A percentile compares a stretch with the other conserved stretches of the same genome.
Conservation (phyloP, 2,113 vertebrate species). For the Coregonus clupeaformis region DNA sequence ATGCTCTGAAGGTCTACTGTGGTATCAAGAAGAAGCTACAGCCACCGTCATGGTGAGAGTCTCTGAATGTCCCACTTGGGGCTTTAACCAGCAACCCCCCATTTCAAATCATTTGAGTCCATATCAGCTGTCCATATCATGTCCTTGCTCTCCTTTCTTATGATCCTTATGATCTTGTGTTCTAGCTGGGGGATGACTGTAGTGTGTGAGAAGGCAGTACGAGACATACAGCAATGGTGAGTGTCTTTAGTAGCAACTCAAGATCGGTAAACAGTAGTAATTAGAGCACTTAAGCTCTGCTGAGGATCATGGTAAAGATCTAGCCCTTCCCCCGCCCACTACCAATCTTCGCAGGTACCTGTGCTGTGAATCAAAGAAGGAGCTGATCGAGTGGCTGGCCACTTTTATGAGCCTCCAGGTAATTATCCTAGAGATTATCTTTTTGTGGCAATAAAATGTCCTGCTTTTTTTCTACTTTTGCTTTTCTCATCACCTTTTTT, state of each 20-base stretch:
- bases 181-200: conserved; percentile 79
- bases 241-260: conserved; percentile 18
- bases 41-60: conserved; percentile 71
- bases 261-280: neutral
- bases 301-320: neutral
- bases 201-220: conserved; percentile 69
- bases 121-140: neutral
- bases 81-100: neutral
- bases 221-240: conserved; percentile 79
- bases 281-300: neutral
- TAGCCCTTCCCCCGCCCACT: neutral
- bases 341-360: conserved; percentile 70
- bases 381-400: conserved; percentile 79
- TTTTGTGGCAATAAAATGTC: neutral
- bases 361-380: conserved; percentile 78
- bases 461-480: neutral
- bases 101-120: neutral
- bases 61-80: neutral
- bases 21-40: conserved; percentile 79
- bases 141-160: neutral
- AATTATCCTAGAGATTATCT: too few relatives aligned
- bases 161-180: neutral
- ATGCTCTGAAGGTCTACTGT: conserved; percentile 73
- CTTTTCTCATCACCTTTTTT: conserved; percentile 25
- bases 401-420: conserved; percentile 79